A percentile compares a stretch with the other conserved stretches of the same genome.
Conservation (phyloP, 2,888 invertebrate genomes). For the Leucania comma region DNA sequence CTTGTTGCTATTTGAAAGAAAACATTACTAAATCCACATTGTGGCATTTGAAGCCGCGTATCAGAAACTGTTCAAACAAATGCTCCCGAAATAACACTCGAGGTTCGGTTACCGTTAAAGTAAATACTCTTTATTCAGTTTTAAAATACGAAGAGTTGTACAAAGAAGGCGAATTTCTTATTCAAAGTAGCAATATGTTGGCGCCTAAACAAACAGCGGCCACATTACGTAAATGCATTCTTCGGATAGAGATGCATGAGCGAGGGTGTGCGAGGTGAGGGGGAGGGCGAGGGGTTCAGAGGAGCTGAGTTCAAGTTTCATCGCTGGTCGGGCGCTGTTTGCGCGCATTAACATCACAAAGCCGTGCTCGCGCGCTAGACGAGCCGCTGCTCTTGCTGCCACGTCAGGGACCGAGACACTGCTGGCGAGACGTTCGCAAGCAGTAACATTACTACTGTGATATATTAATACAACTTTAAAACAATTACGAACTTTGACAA, state of each 20-base stretch:
- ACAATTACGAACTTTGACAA: neutral
- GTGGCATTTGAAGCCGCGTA: constrained; percentile 16
- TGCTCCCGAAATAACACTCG: constrained; percentile 50
- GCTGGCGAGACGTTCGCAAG: too few relatives aligned
- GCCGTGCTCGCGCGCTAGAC: constrained; percentile 45
- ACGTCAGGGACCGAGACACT: too few relatives aligned
- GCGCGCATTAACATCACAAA: constrained; percentile 84
- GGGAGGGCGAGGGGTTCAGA: constrained; percentile 22
- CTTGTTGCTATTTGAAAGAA: constrained; percentile 5
- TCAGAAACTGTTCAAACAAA: constrained; percentile 52
- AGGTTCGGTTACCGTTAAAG: constrained; percentile 61
- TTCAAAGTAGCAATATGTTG: constrained; percentile 86
- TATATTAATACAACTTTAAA: neutral
- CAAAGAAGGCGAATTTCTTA: constrained; percentile 81
- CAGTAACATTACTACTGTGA: neutral
- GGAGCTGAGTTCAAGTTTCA: constrained; percentile 70
- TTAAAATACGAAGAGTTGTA: constrained; percentile 64
- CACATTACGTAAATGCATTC: constrained; percentile 79
- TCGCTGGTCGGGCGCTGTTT: constrained; percentile 70
- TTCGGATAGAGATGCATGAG: constrained; percentile 75
- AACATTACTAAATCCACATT: constrained; percentile 2
- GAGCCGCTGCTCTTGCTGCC: neutral
- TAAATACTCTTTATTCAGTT: constrained; percentile 70
- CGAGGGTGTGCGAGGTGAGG: constrained; percentile 44
- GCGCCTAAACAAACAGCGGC: constrained; percentile 84